Base-by-base conservation (phyloP, 2,888 invertebrate species). In the Plagodis pulveraria region DNA sequence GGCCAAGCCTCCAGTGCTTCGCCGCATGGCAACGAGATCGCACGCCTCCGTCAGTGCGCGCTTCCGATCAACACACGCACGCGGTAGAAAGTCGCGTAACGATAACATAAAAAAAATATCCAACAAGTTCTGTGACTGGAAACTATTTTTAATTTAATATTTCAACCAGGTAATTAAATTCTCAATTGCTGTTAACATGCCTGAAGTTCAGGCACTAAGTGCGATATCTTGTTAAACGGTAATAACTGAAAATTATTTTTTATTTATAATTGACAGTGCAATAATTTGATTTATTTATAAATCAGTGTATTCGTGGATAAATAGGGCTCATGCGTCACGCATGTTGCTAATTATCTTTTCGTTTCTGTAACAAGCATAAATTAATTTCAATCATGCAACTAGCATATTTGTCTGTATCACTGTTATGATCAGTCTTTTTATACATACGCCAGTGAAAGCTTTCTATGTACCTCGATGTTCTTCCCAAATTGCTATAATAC, bases 71-170 rank as follows among this genome's bases (percentile, higher is more conserved):
- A 46, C 54, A 40, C 56, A 70, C 76, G 74, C 74, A 72, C 73
- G 75, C 78, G 74, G 72, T 80, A 76, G 73, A 78, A 77, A 75
- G 74, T 76, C 71, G 66, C 74, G 77, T 44, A 36, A 32, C 71
- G 70, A 22, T 42, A 32, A 58, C 34, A 57, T 40, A 34, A 22
- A 22, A 47, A 50, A 58, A 11, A 42, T 50, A 6, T 34, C 6
- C 11, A 12, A 52, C 49, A 50, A 52, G 45, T 50, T 56, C 58
- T 53, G 56, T 63, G 57, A 56, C 36, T 57, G 55, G 56, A 61
- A 40, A 50, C 34, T 48, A 50, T 62, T 57, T 55, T 50, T 48
- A 43, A 53, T 41, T 41, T 34, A 47, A 49, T 58, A 53, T 9
- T 57, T 35, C n/a, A 38, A 44, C 38, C 55, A 60, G 60, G 60